A percentile compares a stretch with the other conserved stretches of the same genome.
Evolutionary conservation across 1,140 invertebrate species (phyloP).

Genomic region (Ceratosolen fusciceps): DNA sequence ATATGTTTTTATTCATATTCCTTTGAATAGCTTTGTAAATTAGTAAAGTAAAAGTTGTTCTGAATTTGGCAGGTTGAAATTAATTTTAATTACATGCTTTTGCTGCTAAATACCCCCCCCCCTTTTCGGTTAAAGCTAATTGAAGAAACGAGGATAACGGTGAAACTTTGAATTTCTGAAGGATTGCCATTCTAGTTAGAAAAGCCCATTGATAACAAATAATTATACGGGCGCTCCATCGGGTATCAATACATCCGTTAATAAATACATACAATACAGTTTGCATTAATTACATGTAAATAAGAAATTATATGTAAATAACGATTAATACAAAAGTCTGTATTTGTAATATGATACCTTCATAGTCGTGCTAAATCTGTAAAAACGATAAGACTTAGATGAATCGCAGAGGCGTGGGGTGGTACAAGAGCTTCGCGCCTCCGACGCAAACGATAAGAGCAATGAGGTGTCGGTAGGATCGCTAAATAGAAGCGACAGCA

Average conservation of each 20-base stretch:
- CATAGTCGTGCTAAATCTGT: not conserved
- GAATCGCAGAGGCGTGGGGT: not conserved
- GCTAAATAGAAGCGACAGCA: not conserved
- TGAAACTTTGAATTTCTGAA: no score
- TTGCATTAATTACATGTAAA: no score
- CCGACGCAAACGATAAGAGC: conserved; percentile 19
- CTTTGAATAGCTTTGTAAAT: not conserved
- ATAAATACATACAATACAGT: no score
- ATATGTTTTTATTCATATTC: not conserved
- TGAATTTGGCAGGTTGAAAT: conserved; percentile 5
- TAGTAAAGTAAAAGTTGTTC: not conserved
- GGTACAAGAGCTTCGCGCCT: not conserved
- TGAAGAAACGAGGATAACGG: not conserved
- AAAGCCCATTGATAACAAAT: no score
- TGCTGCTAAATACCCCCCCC: not conserved
- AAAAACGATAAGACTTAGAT: not conserved
- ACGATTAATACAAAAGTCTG: no score
- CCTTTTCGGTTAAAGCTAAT: not conserved
- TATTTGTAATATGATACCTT: no score
- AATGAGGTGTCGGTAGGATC: not conserved
- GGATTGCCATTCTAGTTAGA: no score
- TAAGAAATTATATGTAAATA: no score
- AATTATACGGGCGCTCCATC: no score
- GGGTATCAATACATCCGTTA: no score
- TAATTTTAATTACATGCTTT: not conserved